Evolutionary conservation across 2,113 vertebrate genomes (phyloP).

Genomic region (Probosciger aterrimus): DNA sequence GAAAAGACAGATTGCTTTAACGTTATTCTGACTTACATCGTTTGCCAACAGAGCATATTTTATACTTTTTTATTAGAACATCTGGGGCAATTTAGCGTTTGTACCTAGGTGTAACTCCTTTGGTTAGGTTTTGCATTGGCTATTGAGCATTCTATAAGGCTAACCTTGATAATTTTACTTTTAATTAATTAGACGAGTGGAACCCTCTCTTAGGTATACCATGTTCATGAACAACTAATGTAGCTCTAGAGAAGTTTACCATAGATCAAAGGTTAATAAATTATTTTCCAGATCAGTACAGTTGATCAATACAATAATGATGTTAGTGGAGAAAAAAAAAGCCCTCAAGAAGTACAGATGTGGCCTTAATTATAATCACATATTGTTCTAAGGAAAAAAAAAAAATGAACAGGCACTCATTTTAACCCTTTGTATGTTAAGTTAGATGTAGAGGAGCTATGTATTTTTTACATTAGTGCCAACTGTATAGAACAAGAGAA

Average conservation of each 20-base stretch:
- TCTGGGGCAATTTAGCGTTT: constrained; percentile 69
- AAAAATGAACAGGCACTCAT: not conserved
- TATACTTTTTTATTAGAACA: constrained; percentile 78
- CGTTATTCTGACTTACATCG: constrained; percentile 78
- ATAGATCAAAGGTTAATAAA: constrained; percentile 62
- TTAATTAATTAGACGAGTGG: constrained; percentile 55
- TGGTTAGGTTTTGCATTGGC: constrained; percentile 69
- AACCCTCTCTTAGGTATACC: constrained; percentile 54
- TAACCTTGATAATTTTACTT: constrained; percentile 69
- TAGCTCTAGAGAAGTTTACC: constrained; percentile 51
- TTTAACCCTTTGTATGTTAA: constrained; percentile 61
- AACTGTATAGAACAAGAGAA: constrained; percentile 62
- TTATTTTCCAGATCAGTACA: constrained; percentile 54
- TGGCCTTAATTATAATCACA: constrained; percentile 74
- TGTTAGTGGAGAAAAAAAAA: constrained; percentile 5
- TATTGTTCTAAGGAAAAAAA: constrained; percentile 54
- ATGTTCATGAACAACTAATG: constrained; percentile 18
- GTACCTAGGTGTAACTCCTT: constrained; percentile 74
- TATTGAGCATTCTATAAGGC: constrained; percentile 67
- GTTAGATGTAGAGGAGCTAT: constrained; percentile 70
- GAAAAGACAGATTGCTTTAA: constrained; percentile 88
- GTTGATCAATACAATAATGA: constrained; percentile 27
- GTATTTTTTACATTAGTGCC: constrained; percentile 69
- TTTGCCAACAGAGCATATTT: constrained; percentile 79
- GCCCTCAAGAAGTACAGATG: constrained; percentile 61